These are phyloP conservation scores for Distichodus sexfasciatus DNA, from an alignment of 2,797 vertebrate species.

Conservation along the genomic window DNA sequence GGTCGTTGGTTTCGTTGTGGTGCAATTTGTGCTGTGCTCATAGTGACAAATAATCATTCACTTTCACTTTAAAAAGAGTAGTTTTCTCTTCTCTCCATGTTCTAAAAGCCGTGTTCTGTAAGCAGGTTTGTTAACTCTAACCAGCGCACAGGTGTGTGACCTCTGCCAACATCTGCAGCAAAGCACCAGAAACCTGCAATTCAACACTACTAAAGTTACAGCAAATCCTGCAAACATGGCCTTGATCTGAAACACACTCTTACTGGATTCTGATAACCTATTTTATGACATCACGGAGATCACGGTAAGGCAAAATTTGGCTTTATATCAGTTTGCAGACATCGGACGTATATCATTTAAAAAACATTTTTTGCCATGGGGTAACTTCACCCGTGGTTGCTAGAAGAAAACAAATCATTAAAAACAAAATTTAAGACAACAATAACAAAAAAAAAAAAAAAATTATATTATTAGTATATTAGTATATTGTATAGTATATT, in stretches of 20 bases:
- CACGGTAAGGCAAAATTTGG: too few species aligned
- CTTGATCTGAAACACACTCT: constrained; percentile 3
- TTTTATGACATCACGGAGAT: background rate
- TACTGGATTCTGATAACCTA: background rate
- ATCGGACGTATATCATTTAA: too few species aligned
- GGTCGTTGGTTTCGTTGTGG: too few species aligned
- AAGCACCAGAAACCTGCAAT: constrained; percentile 14
- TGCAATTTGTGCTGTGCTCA: too few species aligned
- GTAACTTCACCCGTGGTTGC: too few species aligned
- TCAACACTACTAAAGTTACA: constrained; percentile 2
- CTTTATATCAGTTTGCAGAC: too few species aligned
- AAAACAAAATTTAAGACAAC: background rate
- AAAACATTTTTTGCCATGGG: too few species aligned
- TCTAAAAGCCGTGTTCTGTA: background rate
- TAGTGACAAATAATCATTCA: too few species aligned
- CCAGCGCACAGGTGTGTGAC: constrained; percentile 69
- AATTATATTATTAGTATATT: too few species aligned
- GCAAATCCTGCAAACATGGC: constrained; percentile 22
- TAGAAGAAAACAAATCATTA: too few species aligned
- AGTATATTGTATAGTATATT: too few species aligned
- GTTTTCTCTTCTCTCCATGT: background rate
- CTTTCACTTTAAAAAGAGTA: background rate
- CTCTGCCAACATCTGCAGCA: constrained; percentile 53
- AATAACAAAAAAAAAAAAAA: background rate
- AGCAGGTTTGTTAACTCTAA: background rate